Percentiles rank a stretch among this genome's conserved stretches.
Conservation (phyloP, 1,140 invertebrate species). For the Drosophila azteca region DNA sequence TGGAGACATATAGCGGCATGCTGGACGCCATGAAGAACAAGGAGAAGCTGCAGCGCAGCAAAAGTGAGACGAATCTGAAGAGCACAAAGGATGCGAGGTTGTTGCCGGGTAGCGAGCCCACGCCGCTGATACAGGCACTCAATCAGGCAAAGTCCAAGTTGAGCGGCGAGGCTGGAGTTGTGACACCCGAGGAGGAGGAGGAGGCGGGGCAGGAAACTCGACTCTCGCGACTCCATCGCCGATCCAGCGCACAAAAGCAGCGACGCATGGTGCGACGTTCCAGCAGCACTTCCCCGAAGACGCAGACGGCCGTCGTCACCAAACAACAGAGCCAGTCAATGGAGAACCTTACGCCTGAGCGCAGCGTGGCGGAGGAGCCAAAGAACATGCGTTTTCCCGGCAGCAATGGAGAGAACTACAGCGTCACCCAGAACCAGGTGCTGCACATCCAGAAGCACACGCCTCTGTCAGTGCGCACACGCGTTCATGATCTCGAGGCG, state of each 20-base stretch:
- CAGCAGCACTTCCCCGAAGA: constrained; percentile 80
- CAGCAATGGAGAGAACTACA: constrained; percentile 92
- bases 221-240: constrained; percentile 71
- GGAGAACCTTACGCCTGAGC: constrained; percentile 86
- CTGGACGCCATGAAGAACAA: constrained; percentile 98
- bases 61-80: constrained; percentile 96
- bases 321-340: constrained; percentile 85
- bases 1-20: constrained; percentile 98
- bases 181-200: constrained; percentile 26
- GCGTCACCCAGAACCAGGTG: constrained; percentile 94
- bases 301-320: constrained; percentile 74
- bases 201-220: constrained; percentile 10
- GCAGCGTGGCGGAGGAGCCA: constrained; percentile 84
- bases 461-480: constrained; percentile 76
- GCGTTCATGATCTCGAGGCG: constrained; percentile 78
- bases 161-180: constrained; percentile 24
- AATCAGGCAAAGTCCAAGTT: constrained; percentile 83
- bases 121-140: constrained; percentile 85
- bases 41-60: constrained; percentile 94
- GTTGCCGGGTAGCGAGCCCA: constrained; percentile 86
- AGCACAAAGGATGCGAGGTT: constrained; percentile 83
- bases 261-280: constrained; percentile 76
- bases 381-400: constrained; percentile 92
- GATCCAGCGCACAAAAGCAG: constrained; percentile 64
- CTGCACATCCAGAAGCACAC: constrained; percentile 88